Conservation (phyloP, 2,113 vertebrate species). For the Carassius auratus region DNA sequence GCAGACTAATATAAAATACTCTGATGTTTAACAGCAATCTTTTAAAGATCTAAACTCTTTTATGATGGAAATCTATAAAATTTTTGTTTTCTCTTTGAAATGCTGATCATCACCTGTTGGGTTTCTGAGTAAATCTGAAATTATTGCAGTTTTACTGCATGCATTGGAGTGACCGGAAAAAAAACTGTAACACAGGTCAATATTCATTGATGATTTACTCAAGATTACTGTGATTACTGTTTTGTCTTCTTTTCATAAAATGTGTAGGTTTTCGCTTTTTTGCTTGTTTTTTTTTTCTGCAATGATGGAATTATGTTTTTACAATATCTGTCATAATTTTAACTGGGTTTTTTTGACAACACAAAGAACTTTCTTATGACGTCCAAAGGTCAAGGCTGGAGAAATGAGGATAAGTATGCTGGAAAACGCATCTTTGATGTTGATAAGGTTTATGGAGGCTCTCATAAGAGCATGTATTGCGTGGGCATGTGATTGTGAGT, state of each 20-base stretch:
- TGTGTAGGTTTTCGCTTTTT: background rate
- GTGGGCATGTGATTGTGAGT: background rate
- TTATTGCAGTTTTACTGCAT: background rate
- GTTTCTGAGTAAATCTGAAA: background rate
- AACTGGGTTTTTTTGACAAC: background rate
- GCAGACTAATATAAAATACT: background rate
- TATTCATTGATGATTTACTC: background rate
- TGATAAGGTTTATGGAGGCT: slow-evolving; percentile 10
- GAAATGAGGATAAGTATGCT: background rate
- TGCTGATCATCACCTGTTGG: background rate
- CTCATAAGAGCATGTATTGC: background rate
- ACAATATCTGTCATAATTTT: background rate
- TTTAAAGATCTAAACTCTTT: background rate
- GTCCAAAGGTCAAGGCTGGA: slow-evolving; percentile 33
- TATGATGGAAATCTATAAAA: background rate
- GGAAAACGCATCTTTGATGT: background rate
- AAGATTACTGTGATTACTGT: background rate
- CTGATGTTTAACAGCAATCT: background rate
- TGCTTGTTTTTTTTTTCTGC: background rate
- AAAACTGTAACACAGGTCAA: background rate
- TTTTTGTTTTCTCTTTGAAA: background rate
- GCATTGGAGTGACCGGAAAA: background rate
- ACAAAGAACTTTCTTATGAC: background rate
- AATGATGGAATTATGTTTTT: background rate
- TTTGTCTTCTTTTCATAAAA: background rate